phyloP scores from a whole-genome alignment of 2,888 invertebrate genomes.

The Latrodectus elegans region DNA sequence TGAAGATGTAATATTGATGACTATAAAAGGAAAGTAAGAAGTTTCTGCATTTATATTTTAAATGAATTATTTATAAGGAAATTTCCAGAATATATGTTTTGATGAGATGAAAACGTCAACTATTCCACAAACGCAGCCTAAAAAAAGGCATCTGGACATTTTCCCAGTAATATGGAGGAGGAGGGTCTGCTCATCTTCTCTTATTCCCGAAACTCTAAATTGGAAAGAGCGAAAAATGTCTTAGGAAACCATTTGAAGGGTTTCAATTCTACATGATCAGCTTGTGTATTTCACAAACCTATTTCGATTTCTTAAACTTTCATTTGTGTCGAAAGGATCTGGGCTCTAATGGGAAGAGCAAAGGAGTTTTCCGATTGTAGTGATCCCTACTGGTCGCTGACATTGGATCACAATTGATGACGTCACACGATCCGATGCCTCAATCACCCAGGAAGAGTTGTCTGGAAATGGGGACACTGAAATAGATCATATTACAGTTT shows the following conservation, averaged over 20 bases:
- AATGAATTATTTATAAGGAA: too few species aligned
- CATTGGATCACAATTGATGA: constrained; percentile 34
- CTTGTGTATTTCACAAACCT: neutral
- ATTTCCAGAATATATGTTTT: too few species aligned
- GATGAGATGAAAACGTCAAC: too few species aligned
- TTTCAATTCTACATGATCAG: neutral
- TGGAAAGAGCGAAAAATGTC: too few species aligned
- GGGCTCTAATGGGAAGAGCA: neutral
- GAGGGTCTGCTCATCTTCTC: too few species aligned
- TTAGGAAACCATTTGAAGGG: neutral
- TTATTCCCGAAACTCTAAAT: too few species aligned
- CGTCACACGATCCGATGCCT: constrained; percentile 13
- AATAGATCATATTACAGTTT: neutral
- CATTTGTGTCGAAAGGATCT: neutral
- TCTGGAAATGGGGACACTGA: constrained; percentile 20
- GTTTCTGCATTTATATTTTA: too few species aligned
- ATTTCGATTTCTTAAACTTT: neutral
- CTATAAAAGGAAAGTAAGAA: too few species aligned
- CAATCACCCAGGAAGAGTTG: constrained; percentile 22
- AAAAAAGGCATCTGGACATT: too few species aligned
- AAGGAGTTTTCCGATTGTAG: neutral
- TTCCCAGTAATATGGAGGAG: too few species aligned
- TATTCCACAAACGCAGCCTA: too few species aligned
- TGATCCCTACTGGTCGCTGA: constrained; percentile 5
- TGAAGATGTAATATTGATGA: too few species aligned